Evolutionary conservation across 2,797 vertebrate species (phyloP).

Genomic region (Spinibarbus caldwelli): DNA sequence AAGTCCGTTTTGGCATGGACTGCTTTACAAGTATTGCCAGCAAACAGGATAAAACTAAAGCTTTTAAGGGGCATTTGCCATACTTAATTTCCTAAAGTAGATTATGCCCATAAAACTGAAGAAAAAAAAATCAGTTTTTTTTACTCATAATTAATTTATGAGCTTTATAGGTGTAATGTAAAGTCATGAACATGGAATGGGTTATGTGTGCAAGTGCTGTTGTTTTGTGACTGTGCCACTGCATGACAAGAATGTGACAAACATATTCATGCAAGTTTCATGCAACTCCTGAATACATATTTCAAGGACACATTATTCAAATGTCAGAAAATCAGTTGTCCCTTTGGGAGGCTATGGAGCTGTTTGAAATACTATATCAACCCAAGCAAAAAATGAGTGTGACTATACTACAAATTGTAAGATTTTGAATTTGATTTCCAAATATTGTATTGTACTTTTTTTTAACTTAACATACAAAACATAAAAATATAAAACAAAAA

Average conservation of each 20-base stretch:
- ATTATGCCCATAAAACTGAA: constrained; percentile 17
- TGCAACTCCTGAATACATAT: constrained; percentile 11
- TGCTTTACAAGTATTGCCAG: background rate
- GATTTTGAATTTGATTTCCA: background rate
- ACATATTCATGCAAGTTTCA: constrained; percentile 24
- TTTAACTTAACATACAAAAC: too few relatives aligned
- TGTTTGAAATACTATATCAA: constrained; percentile 9
- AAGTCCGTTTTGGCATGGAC: background rate
- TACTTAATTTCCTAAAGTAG: constrained; percentile 26
- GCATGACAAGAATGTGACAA: background rate
- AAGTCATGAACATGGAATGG: constrained; percentile 5
- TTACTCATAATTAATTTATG: constrained; percentile 11
- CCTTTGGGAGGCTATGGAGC: background rate
- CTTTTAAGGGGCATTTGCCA: constrained; percentile 15
- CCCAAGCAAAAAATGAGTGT: background rate
- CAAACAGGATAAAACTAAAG: background rate
- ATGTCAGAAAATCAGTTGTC: constrained; percentile 1
- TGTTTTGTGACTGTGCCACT: constrained; percentile 8
- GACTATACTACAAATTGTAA: background rate
- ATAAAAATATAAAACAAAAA: too few relatives aligned
- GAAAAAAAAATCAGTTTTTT: background rate
- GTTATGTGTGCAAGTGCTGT: background rate
- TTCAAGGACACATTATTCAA: constrained; percentile 21
- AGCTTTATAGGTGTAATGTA: constrained; percentile 33
- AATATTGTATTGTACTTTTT: background rate